These are phyloP conservation scores for Bursaphelenchus mucronatus DNA, from an alignment of 1,140 invertebrate species.

Conservation along the genomic window DNA sequence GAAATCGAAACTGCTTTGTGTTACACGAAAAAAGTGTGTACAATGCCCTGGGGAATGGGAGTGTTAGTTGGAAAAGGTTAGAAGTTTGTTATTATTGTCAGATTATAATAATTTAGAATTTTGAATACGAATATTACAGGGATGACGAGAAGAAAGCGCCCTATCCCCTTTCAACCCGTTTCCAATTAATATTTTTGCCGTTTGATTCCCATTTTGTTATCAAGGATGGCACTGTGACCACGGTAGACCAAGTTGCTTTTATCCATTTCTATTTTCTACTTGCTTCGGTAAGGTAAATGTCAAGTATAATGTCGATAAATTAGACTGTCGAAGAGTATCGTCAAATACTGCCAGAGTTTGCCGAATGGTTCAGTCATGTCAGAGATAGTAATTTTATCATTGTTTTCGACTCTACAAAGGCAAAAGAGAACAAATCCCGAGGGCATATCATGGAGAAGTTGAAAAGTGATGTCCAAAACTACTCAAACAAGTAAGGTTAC, in stretches of 20 bases:
- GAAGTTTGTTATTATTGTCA: too few species aligned
- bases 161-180: constrained; percentile 43
- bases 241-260: constrained; percentile 39
- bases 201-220: constrained; percentile 24
- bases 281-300: constrained; percentile 28
- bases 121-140: too few species aligned
- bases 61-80: too few species aligned
- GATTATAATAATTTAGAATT: too few species aligned
- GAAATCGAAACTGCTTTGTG: too few species aligned
- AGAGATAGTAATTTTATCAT: constrained; percentile 51
- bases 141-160: constrained; percentile 20
- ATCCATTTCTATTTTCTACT: constrained; percentile 53
- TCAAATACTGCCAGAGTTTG: constrained; percentile 40
- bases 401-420: constrained; percentile 49
- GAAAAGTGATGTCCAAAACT: constrained; percentile 48
- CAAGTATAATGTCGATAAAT: constrained; percentile 2
- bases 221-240: too few species aligned
- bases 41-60: too few species aligned
- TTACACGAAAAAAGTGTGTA: too few species aligned
- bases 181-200: constrained; percentile 37
- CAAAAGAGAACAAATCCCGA: constrained; percentile 52
- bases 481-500: constrained; percentile 31
- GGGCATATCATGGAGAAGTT: constrained; percentile 46
- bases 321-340: constrained; percentile 55
- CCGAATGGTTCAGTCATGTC: constrained; percentile 52